These are phyloP conservation scores for Netelia virgata DNA, from an alignment of 2,888 invertebrate species.

Conservation along the genomic window DNA sequence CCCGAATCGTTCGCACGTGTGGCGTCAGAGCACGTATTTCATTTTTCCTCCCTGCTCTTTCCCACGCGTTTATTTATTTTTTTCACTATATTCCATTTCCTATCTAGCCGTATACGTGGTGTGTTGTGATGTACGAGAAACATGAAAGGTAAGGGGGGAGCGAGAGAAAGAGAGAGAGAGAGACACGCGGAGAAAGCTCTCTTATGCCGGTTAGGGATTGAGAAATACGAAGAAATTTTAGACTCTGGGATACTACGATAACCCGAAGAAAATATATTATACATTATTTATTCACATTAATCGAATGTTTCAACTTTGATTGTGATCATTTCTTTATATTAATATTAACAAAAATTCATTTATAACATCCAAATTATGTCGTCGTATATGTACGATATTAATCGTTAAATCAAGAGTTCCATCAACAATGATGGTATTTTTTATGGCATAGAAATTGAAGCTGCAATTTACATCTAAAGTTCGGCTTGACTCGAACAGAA, in stretches of 20 bases:
- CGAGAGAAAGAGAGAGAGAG: neutral
- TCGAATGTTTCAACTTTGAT: too few relatives aligned
- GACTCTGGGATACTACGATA: too few relatives aligned
- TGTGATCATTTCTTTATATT: too few relatives aligned
- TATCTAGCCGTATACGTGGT: constrained; percentile 3
- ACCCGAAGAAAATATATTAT: neutral
- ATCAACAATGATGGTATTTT: too few relatives aligned
- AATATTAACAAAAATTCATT: too few relatives aligned
- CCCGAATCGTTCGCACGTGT: constrained; percentile 36
- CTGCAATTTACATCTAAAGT: too few relatives aligned
- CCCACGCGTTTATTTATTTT: neutral
- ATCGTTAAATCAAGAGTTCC: too few relatives aligned
- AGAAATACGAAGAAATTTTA: neutral
- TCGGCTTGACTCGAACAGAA: too few relatives aligned
- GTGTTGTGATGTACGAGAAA: constrained; percentile 13
- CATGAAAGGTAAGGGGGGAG: neutral
- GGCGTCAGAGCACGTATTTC: constrained; percentile 36
- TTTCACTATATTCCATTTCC: constrained; percentile 22
- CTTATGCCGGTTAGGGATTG: neutral
- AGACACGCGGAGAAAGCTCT: neutral
- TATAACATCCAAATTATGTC: too few relatives aligned
- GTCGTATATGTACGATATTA: too few relatives aligned
- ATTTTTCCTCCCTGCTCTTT: constrained; percentile 21
- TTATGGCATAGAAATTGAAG: too few relatives aligned
- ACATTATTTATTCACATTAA: too few relatives aligned